Evolutionary conservation across 1,140 invertebrate genomes (phyloP).

Genomic region (Drosophila bipectinata): DNA sequence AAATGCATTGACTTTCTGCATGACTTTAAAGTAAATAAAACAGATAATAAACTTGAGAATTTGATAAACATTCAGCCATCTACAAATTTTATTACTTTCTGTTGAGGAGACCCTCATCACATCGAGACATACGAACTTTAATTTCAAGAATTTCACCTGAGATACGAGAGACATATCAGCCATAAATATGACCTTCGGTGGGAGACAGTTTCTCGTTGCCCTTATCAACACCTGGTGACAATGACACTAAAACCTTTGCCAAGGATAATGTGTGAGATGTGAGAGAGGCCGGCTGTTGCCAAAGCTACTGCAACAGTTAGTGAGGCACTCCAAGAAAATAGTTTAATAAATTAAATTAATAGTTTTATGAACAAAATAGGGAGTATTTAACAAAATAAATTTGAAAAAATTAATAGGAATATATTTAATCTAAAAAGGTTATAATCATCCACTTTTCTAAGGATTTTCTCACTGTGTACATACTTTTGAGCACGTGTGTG

Average conservation of each 20-base stretch:
- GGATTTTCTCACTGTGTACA: slow-evolving; percentile 1
- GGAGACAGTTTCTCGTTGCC: slow-evolving; percentile 31
- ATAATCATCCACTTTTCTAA: neutral
- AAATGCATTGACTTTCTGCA: neutral
- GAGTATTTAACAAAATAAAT: too few species aligned
- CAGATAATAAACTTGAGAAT: neutral
- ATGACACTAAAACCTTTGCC: slow-evolving; percentile 73
- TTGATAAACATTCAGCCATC: neutral
- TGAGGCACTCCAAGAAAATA: slow-evolving; percentile 4
- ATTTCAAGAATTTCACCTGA: slow-evolving; percentile 20
- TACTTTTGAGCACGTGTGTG: slow-evolving; percentile 6
- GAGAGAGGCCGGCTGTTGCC: slow-evolving; percentile 29
- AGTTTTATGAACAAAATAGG: neutral
- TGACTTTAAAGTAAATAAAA: neutral
- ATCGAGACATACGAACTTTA: slow-evolving; percentile 5
- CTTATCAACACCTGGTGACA: slow-evolving; percentile 77
- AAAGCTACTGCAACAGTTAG: slow-evolving; percentile 20
- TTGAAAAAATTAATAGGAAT: too few species aligned
- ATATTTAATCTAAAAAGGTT: too few species aligned
- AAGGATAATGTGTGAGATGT: slow-evolving; percentile 40
- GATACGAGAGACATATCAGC: slow-evolving; percentile 14
- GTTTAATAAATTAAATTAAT: neutral
- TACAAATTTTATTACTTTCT: slow-evolving; percentile 13
- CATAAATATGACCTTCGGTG: slow-evolving; percentile 47
- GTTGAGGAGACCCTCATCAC: slow-evolving; percentile 17